A percentile compares a stretch with the other conserved stretches of the same genome.
These are phyloP conservation scores for Pentamera pediparva DNA, from an alignment of 53 echinoderm and acorn worm genomes.

Conservation along the genomic window DNA sequence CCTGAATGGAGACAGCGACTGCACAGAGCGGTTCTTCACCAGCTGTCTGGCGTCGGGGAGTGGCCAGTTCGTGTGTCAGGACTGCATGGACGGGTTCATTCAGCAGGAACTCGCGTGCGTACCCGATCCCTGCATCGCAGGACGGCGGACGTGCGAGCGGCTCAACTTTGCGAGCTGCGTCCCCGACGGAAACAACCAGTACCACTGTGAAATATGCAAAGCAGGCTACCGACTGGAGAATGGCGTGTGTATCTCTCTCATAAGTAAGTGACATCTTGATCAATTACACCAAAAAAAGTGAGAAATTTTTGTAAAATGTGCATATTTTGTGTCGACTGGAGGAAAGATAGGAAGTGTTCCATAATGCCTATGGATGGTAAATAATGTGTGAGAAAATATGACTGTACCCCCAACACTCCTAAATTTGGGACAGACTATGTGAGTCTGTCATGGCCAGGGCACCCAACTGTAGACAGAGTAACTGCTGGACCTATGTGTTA, in stretches of 20 bases:
- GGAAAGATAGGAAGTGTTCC: too few species aligned
- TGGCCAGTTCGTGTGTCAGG: not conserved
- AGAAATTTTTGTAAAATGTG: too few species aligned
- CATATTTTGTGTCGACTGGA: too few species aligned
- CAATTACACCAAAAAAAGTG: too few species aligned
- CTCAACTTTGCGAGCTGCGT: not conserved
- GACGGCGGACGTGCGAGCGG: not conserved
- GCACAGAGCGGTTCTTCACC: conserved; percentile 4
- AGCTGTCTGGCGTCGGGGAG: not conserved
- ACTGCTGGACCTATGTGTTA: not conserved
- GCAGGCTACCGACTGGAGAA: conserved; percentile 5
- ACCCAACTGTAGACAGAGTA: not conserved
- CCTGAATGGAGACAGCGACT: not conserved
- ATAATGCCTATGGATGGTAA: too few species aligned
- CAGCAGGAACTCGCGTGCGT: not conserved
- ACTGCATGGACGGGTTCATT: not conserved
- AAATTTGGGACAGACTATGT: not conserved
- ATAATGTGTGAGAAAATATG: too few species aligned
- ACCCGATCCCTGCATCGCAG: conserved; percentile 13
- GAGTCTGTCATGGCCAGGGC: not conserved
- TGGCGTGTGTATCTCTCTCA: conserved; percentile 1
- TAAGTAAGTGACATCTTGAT: not conserved
- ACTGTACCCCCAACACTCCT: too few species aligned
- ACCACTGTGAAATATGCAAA: conserved; percentile 13
- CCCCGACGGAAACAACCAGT: conserved; percentile 19